Evolutionary conservation across 2,888 invertebrate genomes (phyloP).

Genomic region (Dasypolia templi): DNA sequence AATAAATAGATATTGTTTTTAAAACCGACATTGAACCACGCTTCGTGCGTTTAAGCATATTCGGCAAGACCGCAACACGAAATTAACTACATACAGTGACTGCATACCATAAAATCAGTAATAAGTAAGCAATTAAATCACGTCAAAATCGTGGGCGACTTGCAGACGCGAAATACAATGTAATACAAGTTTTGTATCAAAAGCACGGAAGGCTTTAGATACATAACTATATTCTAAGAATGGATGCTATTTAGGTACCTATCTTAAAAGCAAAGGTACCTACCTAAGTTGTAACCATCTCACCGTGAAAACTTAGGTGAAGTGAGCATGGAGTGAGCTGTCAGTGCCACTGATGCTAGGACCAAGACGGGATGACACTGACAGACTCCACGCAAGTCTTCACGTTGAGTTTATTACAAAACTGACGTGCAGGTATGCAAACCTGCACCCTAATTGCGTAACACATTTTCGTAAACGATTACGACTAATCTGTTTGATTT

Average conservation of each 20-base stretch:
- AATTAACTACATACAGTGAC: conserved; percentile 48
- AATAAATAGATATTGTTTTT: conserved; percentile 16
- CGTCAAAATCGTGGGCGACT: conserved; percentile 52
- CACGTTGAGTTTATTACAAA: too few species aligned
- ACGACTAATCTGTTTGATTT: too few species aligned
- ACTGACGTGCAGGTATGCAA: too few species aligned
- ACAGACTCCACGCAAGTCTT: too few species aligned
- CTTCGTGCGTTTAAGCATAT: conserved; percentile 59
- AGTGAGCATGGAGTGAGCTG: too few species aligned
- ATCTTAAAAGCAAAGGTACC: not conserved
- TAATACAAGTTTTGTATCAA: conserved; percentile 29
- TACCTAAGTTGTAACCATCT: too few species aligned
- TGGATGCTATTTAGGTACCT: not conserved
- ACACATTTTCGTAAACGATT: too few species aligned
- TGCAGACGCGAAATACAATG: conserved; percentile 23
- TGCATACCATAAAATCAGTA: conserved; percentile 66
- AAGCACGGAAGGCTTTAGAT: too few species aligned
- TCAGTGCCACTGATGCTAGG: too few species aligned
- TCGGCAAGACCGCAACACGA: conserved; percentile 53
- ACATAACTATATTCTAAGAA: conserved; percentile 13
- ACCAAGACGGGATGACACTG: too few species aligned
- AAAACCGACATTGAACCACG: conserved; percentile 57
- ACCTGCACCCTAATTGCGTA: too few species aligned
- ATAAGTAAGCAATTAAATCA: conserved; percentile 63
- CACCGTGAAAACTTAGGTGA: too few species aligned